Evolutionary conservation across 2,888 invertebrate species (phyloP), one percentile per base, ranked within the genome.

Genomic region (Lithosia quadra): DNA sequence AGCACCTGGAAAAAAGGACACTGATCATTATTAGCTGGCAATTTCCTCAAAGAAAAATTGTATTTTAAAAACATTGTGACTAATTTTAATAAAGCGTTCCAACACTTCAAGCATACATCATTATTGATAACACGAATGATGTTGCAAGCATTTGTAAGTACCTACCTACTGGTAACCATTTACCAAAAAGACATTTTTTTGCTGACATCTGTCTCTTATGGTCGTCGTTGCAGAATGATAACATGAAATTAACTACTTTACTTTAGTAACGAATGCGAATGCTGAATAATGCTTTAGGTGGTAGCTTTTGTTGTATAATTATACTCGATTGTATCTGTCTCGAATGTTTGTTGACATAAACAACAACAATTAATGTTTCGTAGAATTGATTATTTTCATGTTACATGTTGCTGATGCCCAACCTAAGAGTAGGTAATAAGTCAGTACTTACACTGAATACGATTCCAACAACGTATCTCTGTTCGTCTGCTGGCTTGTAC

Each of bases 391-490:
- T n/a, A n/a, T n/a, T n/a, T n/a, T n/a, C n/a, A n/a, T 28, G 28
- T 5, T 28, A 5, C 28, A 5, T 28, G 28, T 28, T 28, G 28
- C 28, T 28, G 28, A 28, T 28, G 28, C 28, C 15, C 43, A 58
- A 73, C 21, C 9, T 34, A 43, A 18, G 2, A 18, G 22, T 53
- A 55, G 28, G n/a, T 15, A 18, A 43, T 22, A 2, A 22, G 18
- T 22, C 18, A 0, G 7, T 49, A 92, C 96, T 95, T 79, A 97
- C 97, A 83, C 97, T 96, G 58, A 97, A 96, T 60, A 97, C 91
- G 0, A 96, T 96, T 2, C 96, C 97, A 0, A 97, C 96, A 0
- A 96, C 96, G 77, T 97, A 97, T 72, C 92, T 92, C 33, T 95
- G 92, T 33, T 96, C 95, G 5, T 96, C 96, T 4, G 93, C 88